Base-by-base conservation (phyloP, 2,888 invertebrate genomes). In the Pardosa pseudoannulata region DNA sequence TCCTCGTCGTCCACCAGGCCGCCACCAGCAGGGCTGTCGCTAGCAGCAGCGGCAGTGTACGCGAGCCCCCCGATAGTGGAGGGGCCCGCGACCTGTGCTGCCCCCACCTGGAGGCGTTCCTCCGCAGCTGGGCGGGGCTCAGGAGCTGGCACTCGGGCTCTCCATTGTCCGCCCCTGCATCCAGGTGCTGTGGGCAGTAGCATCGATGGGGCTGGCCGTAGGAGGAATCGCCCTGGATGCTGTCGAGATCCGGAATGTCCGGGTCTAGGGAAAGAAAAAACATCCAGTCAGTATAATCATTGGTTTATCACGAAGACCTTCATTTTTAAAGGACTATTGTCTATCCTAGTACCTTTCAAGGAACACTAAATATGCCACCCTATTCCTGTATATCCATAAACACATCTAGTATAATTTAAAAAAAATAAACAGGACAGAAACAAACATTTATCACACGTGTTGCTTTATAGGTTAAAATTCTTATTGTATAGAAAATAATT, bases 121-220 rank as follows among this genome's bases (percentile, higher is more conserved):
- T 36, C 70, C 81, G 74, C 81, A 82, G 19, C 70, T 82, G 81
- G 68, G 81, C n/a, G 3, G 74, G 75, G 62, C 62, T 82, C 16
- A 82, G 75, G 39, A 71, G 78, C 1, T 67, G 68, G 56, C 83
- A 83, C 39, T 83, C 83, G 28, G 72, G 71, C 67, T 83, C 83
- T 13, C 56, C 83, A 23, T 36, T 16, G 23, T 67, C 36, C 39
- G 16, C 28, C n/a, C 67, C 72, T n/a, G 65, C 23, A 23, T 71
- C 79, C 85, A 86, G 50, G 46, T 86, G 85, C 29, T 79, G 85
- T 74, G 80, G 87, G 64, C 80, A 80, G 72, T 87, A 87, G 80
- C 87, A 87, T 39, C 76, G 75, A 46, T 76, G 50, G 67, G 80
- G 80, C 29, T 72, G 87, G 32, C 87, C 87, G 36, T 80, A 87